These are phyloP conservation scores for Vidua macroura DNA, from an alignment of 2,113 vertebrate genomes.

Conservation along the genomic window DNA sequence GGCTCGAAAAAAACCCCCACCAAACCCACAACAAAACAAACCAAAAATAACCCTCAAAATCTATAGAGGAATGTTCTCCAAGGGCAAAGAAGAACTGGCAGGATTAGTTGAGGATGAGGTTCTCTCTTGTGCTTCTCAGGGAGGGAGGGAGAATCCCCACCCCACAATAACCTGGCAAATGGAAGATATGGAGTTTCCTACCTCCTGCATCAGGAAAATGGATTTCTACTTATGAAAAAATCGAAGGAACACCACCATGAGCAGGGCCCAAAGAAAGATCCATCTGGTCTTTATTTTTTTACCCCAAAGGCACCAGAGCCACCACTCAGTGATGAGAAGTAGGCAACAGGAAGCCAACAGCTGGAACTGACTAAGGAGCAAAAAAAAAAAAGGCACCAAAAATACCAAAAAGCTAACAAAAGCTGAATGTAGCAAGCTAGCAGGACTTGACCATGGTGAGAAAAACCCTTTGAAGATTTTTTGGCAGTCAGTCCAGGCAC, in stretches of 20 bases:
- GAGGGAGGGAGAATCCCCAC: neutral
- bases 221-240: neutral
- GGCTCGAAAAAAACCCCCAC: neutral
- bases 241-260: neutral
- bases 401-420: neutral
- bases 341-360: neutral
- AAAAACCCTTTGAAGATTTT: neutral
- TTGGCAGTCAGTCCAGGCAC: neutral
- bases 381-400: neutral
- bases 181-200: neutral
- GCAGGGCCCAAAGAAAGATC: neutral
- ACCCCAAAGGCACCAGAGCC: neutral
- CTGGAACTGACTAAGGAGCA: neutral
- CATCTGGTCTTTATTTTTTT: neutral
- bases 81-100: neutral
- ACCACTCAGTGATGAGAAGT: neutral
- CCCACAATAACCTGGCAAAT: neutral
- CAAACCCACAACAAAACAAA: neutral
- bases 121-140: neutral
- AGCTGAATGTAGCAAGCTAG: neutral
- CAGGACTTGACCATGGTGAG: rapidly evolving
- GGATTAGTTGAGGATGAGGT: neutral
- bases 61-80: neutral
- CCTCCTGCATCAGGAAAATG: neutral
- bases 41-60: neutral